phyloP scores from a whole-genome alignment of 2,797 vertebrate genomes.

The Darevskia mixta region DNA sequence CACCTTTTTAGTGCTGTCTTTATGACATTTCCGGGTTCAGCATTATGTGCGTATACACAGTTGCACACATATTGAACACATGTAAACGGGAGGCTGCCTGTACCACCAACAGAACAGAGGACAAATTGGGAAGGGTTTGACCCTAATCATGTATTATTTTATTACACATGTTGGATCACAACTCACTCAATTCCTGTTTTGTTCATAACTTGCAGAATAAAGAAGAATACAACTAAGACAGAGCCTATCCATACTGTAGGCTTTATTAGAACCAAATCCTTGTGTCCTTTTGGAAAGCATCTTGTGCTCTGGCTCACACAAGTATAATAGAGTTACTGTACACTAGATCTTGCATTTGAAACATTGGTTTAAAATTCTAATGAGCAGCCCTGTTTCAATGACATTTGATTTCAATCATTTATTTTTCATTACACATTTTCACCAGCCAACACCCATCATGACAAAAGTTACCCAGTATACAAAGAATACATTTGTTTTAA shows the following conservation, averaged over 20 bases:
- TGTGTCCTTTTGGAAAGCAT: neutral
- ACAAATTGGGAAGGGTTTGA: neutral
- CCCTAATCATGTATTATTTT: neutral
- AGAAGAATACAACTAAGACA: neutral
- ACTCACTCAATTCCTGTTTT: neutral
- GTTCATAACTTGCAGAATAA: neutral
- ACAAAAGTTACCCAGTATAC: conserved; percentile 8
- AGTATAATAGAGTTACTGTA: neutral
- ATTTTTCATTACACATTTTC: conserved; percentile 1
- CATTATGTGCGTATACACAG: no score
- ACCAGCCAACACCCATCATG: neutral
- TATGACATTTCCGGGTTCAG: no score
- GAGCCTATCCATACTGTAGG: neutral
- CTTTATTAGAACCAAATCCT: neutral
- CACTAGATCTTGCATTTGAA: neutral
- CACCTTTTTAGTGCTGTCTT: no score
- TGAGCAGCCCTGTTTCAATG: neutral
- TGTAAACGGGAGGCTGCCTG: neutral
- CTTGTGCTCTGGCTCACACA: neutral
- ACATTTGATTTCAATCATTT: neutral
- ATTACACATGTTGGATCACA: neutral
- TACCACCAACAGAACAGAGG: neutral
- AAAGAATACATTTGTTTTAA: conserved; percentile 18
- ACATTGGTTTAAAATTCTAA: neutral
- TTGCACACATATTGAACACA: no score